Evolutionary conservation across 2,113 vertebrate species (phyloP), one percentile per base, ranked within the genome.

Genomic region (Paratilapia polleni): DNA sequence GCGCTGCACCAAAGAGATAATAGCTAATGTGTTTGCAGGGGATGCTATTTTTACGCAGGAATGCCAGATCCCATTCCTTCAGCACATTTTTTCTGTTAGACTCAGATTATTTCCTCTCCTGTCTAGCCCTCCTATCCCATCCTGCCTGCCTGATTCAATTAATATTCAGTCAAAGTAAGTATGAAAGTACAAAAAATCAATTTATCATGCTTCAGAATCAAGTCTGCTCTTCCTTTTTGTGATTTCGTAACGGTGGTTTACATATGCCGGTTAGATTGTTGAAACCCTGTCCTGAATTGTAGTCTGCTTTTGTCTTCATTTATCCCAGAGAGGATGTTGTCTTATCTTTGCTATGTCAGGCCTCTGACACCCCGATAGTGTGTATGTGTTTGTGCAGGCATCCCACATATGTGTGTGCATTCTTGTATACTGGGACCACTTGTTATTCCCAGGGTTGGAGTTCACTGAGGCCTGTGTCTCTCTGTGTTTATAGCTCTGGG

Each of bases 401-500:
- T 86, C 79, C 77, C 36, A 47, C 62, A 60, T 85, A 83, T 38
- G 68, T 81, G 89, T 85, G 84, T 56, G 87, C 56, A 78, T 60
- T 86, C 81, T 52, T 85, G 87, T 91, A 86, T 89, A 90, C 85
- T 89, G 91, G 93, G 91, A 93, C 92, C 94, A 94, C 94, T 95
- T 94, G 94, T 95, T 95, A 96, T 96, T 96, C 94, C 94, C 94
- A 79, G 90, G 94, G 94, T 91, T 94, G 87, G 92, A 91, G 92
- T 93, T 90, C 89, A 88, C 87, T 56, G 87, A 91, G 87, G 90
- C 90, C 89, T 76, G 89, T 92, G 90, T 90, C 86, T 91, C 89
- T 89, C 84, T 94, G 92, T 96, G 96, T 96, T 96, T 96, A 96
- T 95, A 94, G 94, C 95, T 95, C 94, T 86, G 83, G 91, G 94